Evolutionary conservation across 2,888 invertebrate genomes (phyloP).

Genomic region (Ophonus ardosiacus): DNA sequence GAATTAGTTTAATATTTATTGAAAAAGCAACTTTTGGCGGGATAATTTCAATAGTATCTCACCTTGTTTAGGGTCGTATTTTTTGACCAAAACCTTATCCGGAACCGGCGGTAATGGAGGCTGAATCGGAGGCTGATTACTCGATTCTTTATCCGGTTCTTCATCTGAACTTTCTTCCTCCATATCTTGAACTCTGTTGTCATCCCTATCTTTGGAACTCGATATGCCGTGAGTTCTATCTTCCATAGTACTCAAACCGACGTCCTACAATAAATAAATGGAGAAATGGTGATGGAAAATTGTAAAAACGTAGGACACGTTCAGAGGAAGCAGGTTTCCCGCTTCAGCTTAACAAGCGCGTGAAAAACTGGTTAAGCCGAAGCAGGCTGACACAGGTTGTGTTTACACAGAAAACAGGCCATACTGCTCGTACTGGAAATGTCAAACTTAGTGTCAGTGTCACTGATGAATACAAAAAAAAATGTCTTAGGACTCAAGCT

Average conservation of each 20-base stretch:
- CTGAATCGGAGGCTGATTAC: conserved; percentile 76
- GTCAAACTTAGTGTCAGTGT: no score
- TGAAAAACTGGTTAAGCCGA: no score
- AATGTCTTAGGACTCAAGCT: no score
- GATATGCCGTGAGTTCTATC: conserved; percentile 77
- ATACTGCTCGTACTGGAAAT: no score
- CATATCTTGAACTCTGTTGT: conserved; percentile 90
- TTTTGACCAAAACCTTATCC: conserved; percentile 96
- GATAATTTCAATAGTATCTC: conserved; percentile 65
- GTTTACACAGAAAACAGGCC: no score
- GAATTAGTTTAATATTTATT: not conserved
- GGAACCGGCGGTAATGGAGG: conserved; percentile 90
- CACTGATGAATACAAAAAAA: no score
- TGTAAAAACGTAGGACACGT: no score
- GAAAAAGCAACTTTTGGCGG: not conserved
- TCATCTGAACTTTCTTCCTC: conserved; percentile 91
- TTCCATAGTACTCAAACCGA: conserved; percentile 83
- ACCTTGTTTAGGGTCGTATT: conserved; percentile 96
- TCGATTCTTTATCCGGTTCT: conserved; percentile 77
- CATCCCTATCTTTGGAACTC: conserved; percentile 74
- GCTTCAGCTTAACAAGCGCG: no score
- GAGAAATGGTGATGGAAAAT: conserved; percentile 1
- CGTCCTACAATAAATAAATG: conserved; percentile 70
- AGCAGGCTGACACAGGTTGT: no score
- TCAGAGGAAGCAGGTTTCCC: no score